Conservation (phyloP, 2,113 vertebrate species). For the Sapajus apella region DNA sequence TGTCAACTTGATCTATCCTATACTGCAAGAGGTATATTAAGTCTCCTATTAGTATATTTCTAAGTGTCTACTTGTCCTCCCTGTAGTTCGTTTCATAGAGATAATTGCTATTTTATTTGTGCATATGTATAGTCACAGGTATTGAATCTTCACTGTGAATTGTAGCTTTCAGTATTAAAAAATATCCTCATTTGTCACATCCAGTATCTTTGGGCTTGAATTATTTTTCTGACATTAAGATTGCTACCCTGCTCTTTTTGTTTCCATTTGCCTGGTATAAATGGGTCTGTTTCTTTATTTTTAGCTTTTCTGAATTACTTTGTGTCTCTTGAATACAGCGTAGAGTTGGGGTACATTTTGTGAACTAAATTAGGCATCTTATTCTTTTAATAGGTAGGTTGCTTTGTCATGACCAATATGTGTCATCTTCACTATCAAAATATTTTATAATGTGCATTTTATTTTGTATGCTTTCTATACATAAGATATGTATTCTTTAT, state of each 20-base stretch:
- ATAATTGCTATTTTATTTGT: background rate
- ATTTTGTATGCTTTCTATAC: background rate
- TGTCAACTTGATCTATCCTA: background rate
- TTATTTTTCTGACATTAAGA: background rate
- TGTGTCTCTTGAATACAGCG: background rate
- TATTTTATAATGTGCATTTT: conserved; percentile 8
- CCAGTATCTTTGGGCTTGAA: background rate
- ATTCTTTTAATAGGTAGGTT: background rate
- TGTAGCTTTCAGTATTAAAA: background rate
- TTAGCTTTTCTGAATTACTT: background rate
- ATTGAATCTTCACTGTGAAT: background rate
- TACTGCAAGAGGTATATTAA: background rate
- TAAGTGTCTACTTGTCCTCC: background rate
- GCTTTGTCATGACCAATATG: background rate
- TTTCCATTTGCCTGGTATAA: background rate
- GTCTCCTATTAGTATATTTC: background rate
- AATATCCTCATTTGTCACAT: background rate
- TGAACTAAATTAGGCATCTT: background rate
- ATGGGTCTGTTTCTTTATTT: background rate
- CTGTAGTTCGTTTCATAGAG: background rate
- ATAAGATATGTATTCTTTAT: background rate
- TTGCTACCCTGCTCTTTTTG: background rate
- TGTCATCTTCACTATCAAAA: background rate
- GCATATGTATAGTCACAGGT: background rate
- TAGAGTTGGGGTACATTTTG: background rate